Conservation (phyloP, 2,888 invertebrate genomes). For the Keiferia lycopersicella region DNA sequence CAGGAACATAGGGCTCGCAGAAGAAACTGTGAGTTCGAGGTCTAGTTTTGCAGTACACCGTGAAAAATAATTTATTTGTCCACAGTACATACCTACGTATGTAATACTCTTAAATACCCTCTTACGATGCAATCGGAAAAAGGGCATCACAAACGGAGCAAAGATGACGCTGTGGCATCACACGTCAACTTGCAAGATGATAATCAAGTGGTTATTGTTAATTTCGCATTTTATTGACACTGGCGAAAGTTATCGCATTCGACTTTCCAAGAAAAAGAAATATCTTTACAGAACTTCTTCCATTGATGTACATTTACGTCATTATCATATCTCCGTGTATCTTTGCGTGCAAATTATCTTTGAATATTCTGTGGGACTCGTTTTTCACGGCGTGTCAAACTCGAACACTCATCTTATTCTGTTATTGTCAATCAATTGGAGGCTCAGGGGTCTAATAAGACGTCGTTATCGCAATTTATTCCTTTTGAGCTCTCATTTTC, state of each 20-base stretch:
- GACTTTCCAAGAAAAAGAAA: not conserved
- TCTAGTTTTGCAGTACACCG: no score
- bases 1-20: no score
- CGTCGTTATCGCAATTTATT: constrained; percentile 46
- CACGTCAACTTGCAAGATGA: not conserved
- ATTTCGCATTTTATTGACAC: not conserved
- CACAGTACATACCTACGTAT: no score
- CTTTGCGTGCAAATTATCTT: constrained; percentile 30
- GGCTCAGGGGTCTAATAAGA: constrained; percentile 42
- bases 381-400: constrained; percentile 45
- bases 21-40: no score
- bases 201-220: not conserved
- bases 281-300: not conserved
- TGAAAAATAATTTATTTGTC: no score
- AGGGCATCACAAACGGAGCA: no score
- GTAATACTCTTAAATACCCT: no score
- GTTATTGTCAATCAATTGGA: constrained; percentile 54
- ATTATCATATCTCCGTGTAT: constrained; percentile 20
- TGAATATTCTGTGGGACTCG: constrained; percentile 40
- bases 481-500: constrained; percentile 29
- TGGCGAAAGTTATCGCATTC: not conserved
- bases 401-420: constrained; percentile 51
- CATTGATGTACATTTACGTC: constrained; percentile 16
- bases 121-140: no score
- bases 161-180: no score